Conservation (phyloP, 2,888 invertebrate genomes). For the Melanotus villosus region DNA sequence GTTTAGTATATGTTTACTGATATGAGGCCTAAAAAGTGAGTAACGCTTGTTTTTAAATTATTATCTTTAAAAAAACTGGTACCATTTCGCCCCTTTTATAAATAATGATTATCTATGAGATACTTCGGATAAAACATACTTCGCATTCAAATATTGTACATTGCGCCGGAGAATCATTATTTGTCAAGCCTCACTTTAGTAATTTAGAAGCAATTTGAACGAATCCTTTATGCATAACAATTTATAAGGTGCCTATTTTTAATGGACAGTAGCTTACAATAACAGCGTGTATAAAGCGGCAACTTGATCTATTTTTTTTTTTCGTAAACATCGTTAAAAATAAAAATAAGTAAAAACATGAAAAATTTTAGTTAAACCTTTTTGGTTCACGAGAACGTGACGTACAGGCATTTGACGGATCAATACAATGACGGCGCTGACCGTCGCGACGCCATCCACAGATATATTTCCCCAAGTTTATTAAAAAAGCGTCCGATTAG, state of each 20-base stretch:
- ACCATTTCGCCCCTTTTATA: neutral
- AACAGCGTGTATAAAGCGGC: neutral
- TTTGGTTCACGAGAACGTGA: conserved; percentile 50
- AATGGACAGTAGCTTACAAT: conserved; percentile 4
- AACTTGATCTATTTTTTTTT: neutral
- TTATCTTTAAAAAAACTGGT: neutral
- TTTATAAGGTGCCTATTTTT: neutral
- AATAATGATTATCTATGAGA: neutral
- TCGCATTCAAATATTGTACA: neutral
- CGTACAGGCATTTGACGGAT: conserved; percentile 56
- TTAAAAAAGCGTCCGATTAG: neutral
- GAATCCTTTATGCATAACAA: conserved; percentile 23
- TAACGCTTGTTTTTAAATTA: conserved; percentile 15
- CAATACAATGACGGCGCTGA: conserved; percentile 61
- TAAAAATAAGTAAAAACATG: neutral
- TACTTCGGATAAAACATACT: neutral
- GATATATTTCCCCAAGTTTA: neutral
- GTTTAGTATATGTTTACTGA: conserved; percentile 47
- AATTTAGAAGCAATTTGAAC: conserved; percentile 35
- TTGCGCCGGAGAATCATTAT: conserved; percentile 1
- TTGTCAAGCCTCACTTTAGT: conserved; percentile 23
- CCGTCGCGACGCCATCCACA: conserved; percentile 59
- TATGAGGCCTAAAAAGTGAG: conserved; percentile 62
- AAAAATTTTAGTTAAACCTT: neutral
- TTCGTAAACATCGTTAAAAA: neutral